Evolutionary conservation across 1,140 invertebrate genomes (phyloP), one percentile per base, ranked within the genome.

Genomic region (Drosophila watanabei): DNA sequence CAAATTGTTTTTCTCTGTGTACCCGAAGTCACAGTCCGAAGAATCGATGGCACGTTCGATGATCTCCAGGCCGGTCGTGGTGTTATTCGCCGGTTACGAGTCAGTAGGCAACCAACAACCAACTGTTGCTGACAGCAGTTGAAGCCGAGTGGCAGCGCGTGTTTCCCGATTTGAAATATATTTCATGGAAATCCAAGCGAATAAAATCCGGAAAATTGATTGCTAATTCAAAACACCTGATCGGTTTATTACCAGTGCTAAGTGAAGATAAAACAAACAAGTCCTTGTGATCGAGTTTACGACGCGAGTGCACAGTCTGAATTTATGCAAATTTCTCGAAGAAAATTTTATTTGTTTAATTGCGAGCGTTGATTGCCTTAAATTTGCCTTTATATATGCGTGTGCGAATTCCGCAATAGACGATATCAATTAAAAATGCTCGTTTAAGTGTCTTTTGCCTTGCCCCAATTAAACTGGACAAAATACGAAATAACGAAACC

Each of bases 101-200:
- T 82, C 81, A 91, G 75, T 88, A 75, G 75, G 39, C 59, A 92
- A 91, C 88, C 84, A 91, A 91, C 59, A 92, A 91, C 88, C 88
- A 91, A 91, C 88, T 91, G 88, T 91, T 91, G 88, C 85, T 63
- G 33, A 18, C 63, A 54, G 56, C 63, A 77, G 84, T 75, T 75
- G 71, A 39, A 54, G 13, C 20, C 58, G 35, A 16, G 45, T 43
- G 33, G 13, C 37, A n/a, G 51, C 63, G 52, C 46, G 46, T 56
- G 13, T n/a, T 37, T 2, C 5, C 14, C 33, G 13, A 28, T 39
- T 37, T 11, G 5, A 11, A 37, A 39, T 52, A 16, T 20, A 8
- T 39, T 28, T 39, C 61, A 69, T 64, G 61, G n/a, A 54, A 48
- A 54, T 39, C 37, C 16, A n/a, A 57, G 24, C 52, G 61, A 24